Percentiles rank a stretch among this genome's conserved stretches.
Conservation (phyloP, 2,888 invertebrate genomes). For the Argynnis bischoffii region DNA sequence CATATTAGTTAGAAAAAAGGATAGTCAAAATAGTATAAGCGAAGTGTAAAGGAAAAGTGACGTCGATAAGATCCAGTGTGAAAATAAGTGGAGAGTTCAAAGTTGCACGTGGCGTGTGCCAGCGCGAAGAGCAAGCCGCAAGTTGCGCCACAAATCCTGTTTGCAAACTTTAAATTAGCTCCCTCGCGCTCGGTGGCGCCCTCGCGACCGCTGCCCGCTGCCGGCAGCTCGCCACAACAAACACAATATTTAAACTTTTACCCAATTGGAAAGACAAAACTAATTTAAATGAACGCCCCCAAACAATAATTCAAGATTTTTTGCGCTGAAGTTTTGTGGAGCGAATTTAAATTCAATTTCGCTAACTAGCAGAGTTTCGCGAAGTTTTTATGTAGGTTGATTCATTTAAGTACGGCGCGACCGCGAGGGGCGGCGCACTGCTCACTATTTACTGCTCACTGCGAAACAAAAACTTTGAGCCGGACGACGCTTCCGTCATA, state of each 20-base stretch:
- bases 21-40: too few species aligned
- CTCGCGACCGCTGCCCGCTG: background rate
- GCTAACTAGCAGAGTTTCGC: constrained; percentile 49
- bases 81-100: background rate
- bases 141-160: constrained; percentile 41
- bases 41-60: too few species aligned
- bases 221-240: constrained; percentile 14
- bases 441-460: background rate
- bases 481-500: background rate
- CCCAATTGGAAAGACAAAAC: constrained; percentile 25
- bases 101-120: background rate
- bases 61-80: background rate
- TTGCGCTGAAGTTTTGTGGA: constrained; percentile 35
- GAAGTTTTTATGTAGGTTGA: constrained; percentile 51
- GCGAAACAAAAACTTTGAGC: constrained; percentile 6
- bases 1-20: too few species aligned
- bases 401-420: constrained; percentile 43
- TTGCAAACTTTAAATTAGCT: constrained; percentile 47
- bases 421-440: constrained; percentile 12
- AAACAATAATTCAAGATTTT: constrained; percentile 38
- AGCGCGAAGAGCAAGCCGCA: background rate
- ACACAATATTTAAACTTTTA: constrained; percentile 25
- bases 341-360: constrained; percentile 56
- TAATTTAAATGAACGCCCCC: constrained; percentile 35
- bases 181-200: background rate